Conservation (phyloP, 2,113 vertebrate species). For the Lanius collurio region DNA sequence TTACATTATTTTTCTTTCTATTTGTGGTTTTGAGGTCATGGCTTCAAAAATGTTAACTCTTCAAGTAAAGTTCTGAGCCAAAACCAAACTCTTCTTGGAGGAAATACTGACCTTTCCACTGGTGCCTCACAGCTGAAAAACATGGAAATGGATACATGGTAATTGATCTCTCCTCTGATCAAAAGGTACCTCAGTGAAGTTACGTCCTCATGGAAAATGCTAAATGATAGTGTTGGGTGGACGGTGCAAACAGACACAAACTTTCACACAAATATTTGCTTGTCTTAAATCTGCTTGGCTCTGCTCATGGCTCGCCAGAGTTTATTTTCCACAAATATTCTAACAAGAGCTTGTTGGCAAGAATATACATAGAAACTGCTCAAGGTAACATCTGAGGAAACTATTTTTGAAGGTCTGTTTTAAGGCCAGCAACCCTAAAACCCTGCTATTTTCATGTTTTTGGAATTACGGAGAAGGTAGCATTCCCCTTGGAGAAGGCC, state of each 20-base stretch:
- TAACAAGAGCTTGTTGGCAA: neutral
- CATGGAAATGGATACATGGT: neutral
- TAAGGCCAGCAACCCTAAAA: neutral
- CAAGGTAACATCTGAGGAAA: constrained; percentile 29
- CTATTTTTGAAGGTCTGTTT: neutral
- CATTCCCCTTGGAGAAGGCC: neutral
- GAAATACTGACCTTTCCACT: neutral
- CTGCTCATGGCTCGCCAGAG: neutral
- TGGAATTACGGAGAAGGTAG: neutral
- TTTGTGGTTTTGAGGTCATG: constrained; percentile 57
- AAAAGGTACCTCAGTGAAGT: neutral
- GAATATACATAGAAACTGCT: neutral
- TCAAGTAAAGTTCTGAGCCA: neutral
- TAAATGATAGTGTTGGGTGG: neutral
- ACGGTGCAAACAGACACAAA: constrained; percentile 1
- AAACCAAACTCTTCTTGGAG: constrained; percentile 25
- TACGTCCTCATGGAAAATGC: neutral
- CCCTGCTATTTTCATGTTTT: neutral
- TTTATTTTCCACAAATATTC: constrained; percentile 38
- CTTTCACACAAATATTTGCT: constrained; percentile 55
- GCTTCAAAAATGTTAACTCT: constrained; percentile 42
- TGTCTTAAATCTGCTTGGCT: constrained; percentile 29
- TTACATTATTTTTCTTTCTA: constrained; percentile 51
- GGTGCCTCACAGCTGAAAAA: neutral
- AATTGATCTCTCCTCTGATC: neutral